Evolutionary conservation across 2,888 invertebrate genomes (phyloP), one percentile per base, ranked within the genome.

Genomic region (Caenorhabditis sulstoni): DNA sequence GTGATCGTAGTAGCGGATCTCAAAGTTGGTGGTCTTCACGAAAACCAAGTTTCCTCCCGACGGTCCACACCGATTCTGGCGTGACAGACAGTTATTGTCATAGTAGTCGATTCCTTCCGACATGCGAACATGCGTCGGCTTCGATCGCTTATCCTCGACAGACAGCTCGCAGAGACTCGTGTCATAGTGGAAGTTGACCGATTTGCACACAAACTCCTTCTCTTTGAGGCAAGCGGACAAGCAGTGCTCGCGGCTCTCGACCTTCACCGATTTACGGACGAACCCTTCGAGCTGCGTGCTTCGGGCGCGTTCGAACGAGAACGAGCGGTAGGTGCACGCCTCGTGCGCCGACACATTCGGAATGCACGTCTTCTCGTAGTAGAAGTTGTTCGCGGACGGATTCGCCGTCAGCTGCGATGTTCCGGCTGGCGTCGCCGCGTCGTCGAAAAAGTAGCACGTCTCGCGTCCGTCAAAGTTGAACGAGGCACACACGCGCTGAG

Each of bases 11-110:
- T 86, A 89, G 45, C 89, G 86, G 81, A 90, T 90, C 68, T 90
- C 90, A 83, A 90, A 90, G 78, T 87, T 86, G 73, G 88, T 85
- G 55, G 90, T 90, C 85, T 90, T 90, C 12, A 90, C 90, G 80
- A 90, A 90, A 8, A 90, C 86, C 55, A 90, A 81, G 68, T 90
- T 90, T 74, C 90, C 90, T 53, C 90, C 90, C 12, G 88, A 85
- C 58, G 88, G 86, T n/a, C 90, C 90, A 74, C 90, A 90, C 23
- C 90, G 85, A 67, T 90, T 90, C 68, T 90, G 90, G 12, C 92
- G 91, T 80, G 91, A 90, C 22, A 92, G 91, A 83, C 92, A 92
- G 87, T 92, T 92, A 87, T 92, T 92, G 87, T 92, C 92, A 88
- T 92, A 91, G 87, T 92, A 92, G 85, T 92, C 92, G 52, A 92